phyloP scores from a whole-genome alignment of 2,113 vertebrate species.

The Sceloporus undulatus region DNA sequence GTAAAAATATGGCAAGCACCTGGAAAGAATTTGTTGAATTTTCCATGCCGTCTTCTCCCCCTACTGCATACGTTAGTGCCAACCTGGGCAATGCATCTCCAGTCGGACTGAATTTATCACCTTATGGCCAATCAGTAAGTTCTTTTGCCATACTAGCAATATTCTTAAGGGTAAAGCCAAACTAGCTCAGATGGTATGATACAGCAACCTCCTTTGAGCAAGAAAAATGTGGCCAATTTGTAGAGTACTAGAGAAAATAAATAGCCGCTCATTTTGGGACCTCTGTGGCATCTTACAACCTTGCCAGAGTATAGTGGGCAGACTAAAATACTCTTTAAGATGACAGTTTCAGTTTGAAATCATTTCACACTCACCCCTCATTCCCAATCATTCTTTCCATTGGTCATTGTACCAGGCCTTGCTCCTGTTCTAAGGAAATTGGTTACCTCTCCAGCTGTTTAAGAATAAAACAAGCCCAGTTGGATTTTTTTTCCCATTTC shows the following conservation, averaged over 20 bases:
- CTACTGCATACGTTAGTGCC: conserved; percentile 81
- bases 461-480: conserved; percentile 1
- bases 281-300: neutral
- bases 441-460: conserved; percentile 31
- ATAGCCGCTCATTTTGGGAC: conserved; percentile 24
- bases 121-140: conserved; percentile 84
- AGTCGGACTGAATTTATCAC: conserved; percentile 84
- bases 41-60: conserved; percentile 83
- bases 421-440: conserved; percentile 11
- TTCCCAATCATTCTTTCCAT: conserved; percentile 29
- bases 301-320: conserved; percentile 23
- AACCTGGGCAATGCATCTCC: conserved; percentile 83
- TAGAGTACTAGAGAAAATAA: conserved; percentile 18
- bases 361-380: conserved; percentile 45
- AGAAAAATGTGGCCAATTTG: conserved; percentile 41
- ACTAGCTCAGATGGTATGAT: neutral
- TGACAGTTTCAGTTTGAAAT: conserved; percentile 46
- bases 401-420: conserved; percentile 28
- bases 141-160: conserved; percentile 62
- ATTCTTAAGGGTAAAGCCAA: conserved; percentile 46
- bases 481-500: neutral
- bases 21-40: conserved; percentile 86
- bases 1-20: conserved; percentile 81
- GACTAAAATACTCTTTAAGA: conserved; percentile 40
- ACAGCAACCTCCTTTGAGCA: conserved; percentile 21